A percentile compares a stretch with the other conserved stretches of the same genome.
phyloP scores from a whole-genome alignment of 2,113 vertebrate genomes.

The Osmerus mordax region DNA sequence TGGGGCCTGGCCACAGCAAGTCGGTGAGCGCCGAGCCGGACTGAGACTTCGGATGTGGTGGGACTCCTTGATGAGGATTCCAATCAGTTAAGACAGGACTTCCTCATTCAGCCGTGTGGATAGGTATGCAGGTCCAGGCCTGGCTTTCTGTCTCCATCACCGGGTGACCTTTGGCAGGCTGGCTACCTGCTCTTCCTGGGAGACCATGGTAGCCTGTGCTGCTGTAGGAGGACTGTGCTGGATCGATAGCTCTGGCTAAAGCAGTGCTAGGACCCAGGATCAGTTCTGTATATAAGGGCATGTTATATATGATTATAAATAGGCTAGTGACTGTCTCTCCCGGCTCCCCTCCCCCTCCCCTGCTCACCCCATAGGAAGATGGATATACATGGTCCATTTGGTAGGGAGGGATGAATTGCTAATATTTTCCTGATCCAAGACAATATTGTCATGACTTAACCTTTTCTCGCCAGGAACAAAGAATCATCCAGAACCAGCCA shows the following conservation, averaged over 20 bases:
- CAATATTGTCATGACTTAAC: conserved; percentile 73
- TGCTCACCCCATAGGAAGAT: conserved; percentile 36
- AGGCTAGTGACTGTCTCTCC: conserved; percentile 41
- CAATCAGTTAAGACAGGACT: conserved; percentile 26
- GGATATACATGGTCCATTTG: conserved; percentile 57
- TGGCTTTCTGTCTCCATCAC: conserved; percentile 40
- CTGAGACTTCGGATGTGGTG: conserved; percentile 8
- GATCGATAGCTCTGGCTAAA: conserved; percentile 65
- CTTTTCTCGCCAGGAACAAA: conserved; percentile 55
- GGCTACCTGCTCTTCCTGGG: conserved; percentile 55
- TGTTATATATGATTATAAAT: too few species aligned
- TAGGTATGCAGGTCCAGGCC: conserved; percentile 40
- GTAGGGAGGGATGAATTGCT: conserved; percentile 42
- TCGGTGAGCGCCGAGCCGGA: too few species aligned
- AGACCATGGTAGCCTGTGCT: conserved; percentile 37
- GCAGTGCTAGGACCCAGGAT: conserved; percentile 61
- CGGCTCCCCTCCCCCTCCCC: conserved; percentile 16
- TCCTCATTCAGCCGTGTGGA: conserved; percentile 21
- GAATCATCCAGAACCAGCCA: conserved; percentile 49
- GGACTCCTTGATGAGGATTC: conserved; percentile 36
- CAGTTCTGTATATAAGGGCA: conserved; percentile 59
- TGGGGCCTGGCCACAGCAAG: not conserved
- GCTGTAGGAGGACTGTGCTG: conserved; percentile 46
- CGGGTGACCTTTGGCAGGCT: conserved; percentile 57
- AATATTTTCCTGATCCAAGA: conserved; percentile 66